These are phyloP conservation scores for Rachycentron canadum DNA, from an alignment of 2,797 vertebrate species.

Conservation along the genomic window DNA sequence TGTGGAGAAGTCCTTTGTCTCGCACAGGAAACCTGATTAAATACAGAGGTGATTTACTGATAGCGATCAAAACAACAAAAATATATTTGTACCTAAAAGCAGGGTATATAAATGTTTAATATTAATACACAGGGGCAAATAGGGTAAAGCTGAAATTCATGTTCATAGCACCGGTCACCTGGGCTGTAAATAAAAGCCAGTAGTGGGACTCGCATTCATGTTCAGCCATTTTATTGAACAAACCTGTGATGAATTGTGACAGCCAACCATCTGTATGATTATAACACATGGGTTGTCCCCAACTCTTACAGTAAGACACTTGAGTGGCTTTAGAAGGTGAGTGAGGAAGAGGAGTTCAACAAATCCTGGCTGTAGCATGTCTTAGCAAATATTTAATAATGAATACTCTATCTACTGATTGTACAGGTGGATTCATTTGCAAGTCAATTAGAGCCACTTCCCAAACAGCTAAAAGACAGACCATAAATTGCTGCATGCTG, in stretches of 20 bases:
- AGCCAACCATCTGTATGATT: constrained; percentile 13
- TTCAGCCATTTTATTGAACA: background rate
- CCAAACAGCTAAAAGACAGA: background rate
- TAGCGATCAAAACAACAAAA: constrained; percentile 10
- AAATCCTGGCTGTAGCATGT: constrained; percentile 25
- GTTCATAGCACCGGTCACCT: background rate
- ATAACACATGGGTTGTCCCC: background rate
- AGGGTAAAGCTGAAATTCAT: constrained; percentile 19
- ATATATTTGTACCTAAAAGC: constrained; percentile 22
- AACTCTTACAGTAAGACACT: background rate
- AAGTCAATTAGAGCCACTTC: constrained; percentile 34
- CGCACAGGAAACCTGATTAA: constrained; percentile 12
- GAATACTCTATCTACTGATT: constrained; percentile 26
- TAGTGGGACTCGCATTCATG: background rate
- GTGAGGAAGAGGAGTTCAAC: constrained; percentile 7
- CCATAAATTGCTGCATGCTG: background rate
- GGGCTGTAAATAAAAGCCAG: constrained; percentile 18
- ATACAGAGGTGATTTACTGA: constrained; percentile 36
- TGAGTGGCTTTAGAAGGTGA: constrained; percentile 10
- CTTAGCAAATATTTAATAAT: constrained; percentile 38
- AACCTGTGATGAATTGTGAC: background rate
- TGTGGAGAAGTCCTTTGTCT: background rate
- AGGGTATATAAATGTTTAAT: constrained; percentile 11
- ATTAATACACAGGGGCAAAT: background rate
- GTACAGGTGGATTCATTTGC: constrained; percentile 53